Percentiles rank a stretch among this genome's conserved stretches.
These are phyloP conservation scores for Grus americana DNA, from an alignment of 2,113 vertebrate genomes.

Conservation along the genomic window DNA sequence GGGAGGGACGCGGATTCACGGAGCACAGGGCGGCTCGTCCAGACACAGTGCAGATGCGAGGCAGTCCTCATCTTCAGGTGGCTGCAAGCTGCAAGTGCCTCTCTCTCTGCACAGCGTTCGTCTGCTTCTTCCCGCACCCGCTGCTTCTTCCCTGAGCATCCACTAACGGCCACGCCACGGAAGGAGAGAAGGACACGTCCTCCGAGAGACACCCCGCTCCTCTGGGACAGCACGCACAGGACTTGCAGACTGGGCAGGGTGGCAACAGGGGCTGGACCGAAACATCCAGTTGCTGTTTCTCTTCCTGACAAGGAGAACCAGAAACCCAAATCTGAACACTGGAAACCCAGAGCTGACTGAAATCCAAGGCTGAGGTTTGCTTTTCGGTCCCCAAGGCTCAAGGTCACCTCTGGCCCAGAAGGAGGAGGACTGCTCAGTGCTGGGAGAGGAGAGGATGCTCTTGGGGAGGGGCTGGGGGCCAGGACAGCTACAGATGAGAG, in stretches of 20 bases:
- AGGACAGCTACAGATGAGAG: background rate
- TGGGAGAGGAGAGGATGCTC: background rate
- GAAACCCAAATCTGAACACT: background rate
- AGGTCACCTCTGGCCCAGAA: background rate
- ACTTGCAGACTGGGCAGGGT: background rate
- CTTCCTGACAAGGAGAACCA: background rate
- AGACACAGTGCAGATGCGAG: background rate
- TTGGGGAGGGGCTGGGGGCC: background rate
- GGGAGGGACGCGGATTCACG: background rate
- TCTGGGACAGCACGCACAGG: background rate
- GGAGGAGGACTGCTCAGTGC: background rate
- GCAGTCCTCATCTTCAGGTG: background rate
- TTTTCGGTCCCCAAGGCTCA: background rate
- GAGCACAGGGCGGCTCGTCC: background rate
- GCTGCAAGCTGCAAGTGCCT: background rate
- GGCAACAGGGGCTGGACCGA: background rate
- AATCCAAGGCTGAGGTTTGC: background rate
- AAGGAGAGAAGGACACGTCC: background rate
- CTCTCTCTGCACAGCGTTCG: background rate
- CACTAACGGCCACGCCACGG: rapidly evolving
- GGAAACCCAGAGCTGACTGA: background rate
- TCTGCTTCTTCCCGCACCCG: background rate
- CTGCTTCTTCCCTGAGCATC: background rate
- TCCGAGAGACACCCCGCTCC: rapidly evolving
- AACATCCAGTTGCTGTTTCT: background rate